Conservation (phyloP, 2,888 invertebrate genomes). For the Caradrina clavipalpis region DNA sequence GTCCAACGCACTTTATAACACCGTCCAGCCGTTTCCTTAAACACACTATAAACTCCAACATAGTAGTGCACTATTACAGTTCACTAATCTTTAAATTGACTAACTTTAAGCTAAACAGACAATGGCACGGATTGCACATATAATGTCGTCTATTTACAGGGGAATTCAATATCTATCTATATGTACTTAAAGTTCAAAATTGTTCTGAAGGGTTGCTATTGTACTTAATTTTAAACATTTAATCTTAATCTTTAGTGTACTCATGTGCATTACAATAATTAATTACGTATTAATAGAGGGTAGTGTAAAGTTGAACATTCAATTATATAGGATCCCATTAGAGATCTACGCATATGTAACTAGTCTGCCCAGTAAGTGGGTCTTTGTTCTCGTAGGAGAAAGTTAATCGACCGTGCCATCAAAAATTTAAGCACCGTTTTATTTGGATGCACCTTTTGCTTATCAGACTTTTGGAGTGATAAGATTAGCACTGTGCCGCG, state of each 20-base stretch:
- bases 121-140: conserved; percentile 91
- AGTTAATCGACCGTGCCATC: conserved; percentile 77
- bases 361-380: conserved; percentile 53
- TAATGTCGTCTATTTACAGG: conserved; percentile 87
- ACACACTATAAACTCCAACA: conserved; percentile 66
- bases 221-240: conserved; percentile 87
- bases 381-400: conserved; percentile 54
- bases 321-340: conserved; percentile 70
- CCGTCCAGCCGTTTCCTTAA: conserved; percentile 60
- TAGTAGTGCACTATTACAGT: conserved; percentile 67
- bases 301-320: conserved; percentile 83
- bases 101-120: conserved; percentile 89
- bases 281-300: conserved; percentile 86
- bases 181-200: conserved; percentile 78
- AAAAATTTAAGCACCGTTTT: conserved; percentile 75
- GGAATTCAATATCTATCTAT: conserved; percentile 83
- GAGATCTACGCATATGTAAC: conserved; percentile 55
- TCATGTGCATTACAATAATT: conserved; percentile 84
- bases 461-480: conserved; percentile 75
- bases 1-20: conserved; percentile 68
- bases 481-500: conserved; percentile 71
- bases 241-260: conserved; percentile 83
- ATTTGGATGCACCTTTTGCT: conserved; percentile 78
- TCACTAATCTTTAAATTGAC: conserved; percentile 86
- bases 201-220: conserved; percentile 83